A percentile compares a stretch with the other conserved stretches of the same genome.
Evolutionary conservation across 2,797 vertebrate species (phyloP).

Genomic region (Enoplosus armatus): DNA sequence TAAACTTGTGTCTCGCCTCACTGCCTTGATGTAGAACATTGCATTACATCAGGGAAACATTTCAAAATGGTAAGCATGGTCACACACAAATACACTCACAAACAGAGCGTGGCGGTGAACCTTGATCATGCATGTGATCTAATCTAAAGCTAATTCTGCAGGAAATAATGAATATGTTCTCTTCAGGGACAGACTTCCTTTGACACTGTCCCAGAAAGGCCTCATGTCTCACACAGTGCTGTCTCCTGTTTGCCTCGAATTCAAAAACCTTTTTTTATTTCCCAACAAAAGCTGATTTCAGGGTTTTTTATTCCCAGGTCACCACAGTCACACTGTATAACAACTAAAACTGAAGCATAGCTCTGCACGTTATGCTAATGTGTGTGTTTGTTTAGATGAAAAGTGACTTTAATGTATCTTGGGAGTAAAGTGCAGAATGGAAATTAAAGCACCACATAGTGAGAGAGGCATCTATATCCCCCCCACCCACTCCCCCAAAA

Average conservation of each 20-base stretch:
- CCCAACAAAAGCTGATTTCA: conserved; percentile 1
- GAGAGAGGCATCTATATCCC: neutral
- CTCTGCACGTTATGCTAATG: conserved; percentile 22
- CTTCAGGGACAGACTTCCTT: conserved; percentile 23
- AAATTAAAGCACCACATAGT: neutral
- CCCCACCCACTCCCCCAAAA: too few species aligned
- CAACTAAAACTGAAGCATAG: neutral
- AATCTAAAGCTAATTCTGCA: conserved; percentile 35
- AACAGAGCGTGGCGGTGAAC: neutral
- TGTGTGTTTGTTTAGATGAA: conserved; percentile 24
- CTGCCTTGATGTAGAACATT: conserved; percentile 9
- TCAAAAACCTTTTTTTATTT: neutral
- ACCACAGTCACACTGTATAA: neutral
- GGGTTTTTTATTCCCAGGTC: neutral
- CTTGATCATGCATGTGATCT: conserved; percentile 54
- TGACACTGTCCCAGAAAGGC: conserved; percentile 9
- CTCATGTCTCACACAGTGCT: neutral
- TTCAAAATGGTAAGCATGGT: neutral
- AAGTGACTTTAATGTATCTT: conserved; percentile 9
- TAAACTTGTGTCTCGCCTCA: neutral
- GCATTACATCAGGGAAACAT: conserved; percentile 6
- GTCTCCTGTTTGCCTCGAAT: neutral
- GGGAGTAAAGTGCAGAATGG: neutral
- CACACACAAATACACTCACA: conserved; percentile 1
- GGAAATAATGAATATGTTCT: conserved; percentile 44